phyloP scores from a whole-genome alignment of 2,888 invertebrate genomes.

The Cylindroiulus punctatus region DNA sequence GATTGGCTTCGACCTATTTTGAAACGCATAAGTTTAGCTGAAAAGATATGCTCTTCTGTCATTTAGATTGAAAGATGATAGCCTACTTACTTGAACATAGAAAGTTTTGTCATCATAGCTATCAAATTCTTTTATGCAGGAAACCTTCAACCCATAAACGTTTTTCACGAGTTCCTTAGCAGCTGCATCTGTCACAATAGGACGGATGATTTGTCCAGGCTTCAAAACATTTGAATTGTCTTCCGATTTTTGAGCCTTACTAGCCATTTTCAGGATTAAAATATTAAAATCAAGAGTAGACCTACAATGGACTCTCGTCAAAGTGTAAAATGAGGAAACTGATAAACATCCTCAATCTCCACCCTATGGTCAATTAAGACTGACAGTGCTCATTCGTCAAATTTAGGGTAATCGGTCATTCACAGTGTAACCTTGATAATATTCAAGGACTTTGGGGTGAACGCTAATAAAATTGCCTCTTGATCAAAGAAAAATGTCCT shows the following conservation, averaged over 20 bases:
- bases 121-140: slow-evolving; percentile 73
- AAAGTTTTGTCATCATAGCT: slow-evolving; percentile 85
- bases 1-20: slow-evolving; percentile 50
- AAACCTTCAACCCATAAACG: slow-evolving; percentile 74
- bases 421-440: neutral
- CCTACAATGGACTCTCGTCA: neutral
- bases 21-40: neutral
- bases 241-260: neutral
- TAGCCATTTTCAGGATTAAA: slow-evolving; percentile 3
- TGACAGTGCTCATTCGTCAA: slow-evolving; percentile 2
- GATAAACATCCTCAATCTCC: neutral
- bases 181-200: slow-evolving; percentile 70
- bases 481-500: neutral
- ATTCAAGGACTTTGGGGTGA: neutral
- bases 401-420: neutral
- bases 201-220: slow-evolving; percentile 72
- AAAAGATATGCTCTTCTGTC: neutral
- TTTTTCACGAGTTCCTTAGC: slow-evolving; percentile 71
- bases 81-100: slow-evolving; percentile 71
- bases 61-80: neutral
- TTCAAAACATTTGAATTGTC: slow-evolving; percentile 60
- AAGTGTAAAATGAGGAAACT: neutral
- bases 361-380: neutral
- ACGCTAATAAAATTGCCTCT: neutral
- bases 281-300: neutral